Conservation (phyloP, 2,888 invertebrate species). For the Caenorhabditis sp. region DNA sequence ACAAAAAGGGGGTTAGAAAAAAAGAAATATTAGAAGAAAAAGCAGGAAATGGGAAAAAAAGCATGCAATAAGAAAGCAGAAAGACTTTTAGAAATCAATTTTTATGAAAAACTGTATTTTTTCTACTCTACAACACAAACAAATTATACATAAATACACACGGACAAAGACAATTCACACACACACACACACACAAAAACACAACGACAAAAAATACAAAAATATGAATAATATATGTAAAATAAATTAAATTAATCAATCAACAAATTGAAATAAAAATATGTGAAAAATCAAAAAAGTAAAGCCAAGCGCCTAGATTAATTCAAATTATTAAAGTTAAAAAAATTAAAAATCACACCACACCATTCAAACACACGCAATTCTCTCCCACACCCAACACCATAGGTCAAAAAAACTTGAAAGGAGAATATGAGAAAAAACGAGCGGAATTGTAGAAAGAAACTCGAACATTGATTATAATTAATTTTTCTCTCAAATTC, state of each 20-base stretch:
- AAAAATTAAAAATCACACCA: slow-evolving; percentile 5
- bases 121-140: background rate
- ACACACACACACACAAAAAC: background rate
- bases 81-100: slow-evolving; percentile 2
- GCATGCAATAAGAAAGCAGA: background rate
- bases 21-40: background rate
- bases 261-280: background rate
- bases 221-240: background rate
- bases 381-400: background rate
- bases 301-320: no score
- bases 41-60: background rate
- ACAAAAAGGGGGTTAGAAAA: no score
- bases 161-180: slow-evolving; percentile 1
- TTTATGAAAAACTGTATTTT: background rate
- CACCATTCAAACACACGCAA: slow-evolving; percentile 4
- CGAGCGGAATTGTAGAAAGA: background rate
- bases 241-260: background rate
- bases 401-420: background rate
- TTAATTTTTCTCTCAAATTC: background rate
- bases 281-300: no score
- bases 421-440: background rate
- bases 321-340: no score
- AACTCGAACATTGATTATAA: no score
- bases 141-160: slow-evolving; percentile 4
- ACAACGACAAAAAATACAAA: slow-evolving; percentile 4